These are phyloP conservation scores for Alsophila aescularia DNA, from an alignment of 2,888 invertebrate genomes.

Conservation along the genomic window DNA sequence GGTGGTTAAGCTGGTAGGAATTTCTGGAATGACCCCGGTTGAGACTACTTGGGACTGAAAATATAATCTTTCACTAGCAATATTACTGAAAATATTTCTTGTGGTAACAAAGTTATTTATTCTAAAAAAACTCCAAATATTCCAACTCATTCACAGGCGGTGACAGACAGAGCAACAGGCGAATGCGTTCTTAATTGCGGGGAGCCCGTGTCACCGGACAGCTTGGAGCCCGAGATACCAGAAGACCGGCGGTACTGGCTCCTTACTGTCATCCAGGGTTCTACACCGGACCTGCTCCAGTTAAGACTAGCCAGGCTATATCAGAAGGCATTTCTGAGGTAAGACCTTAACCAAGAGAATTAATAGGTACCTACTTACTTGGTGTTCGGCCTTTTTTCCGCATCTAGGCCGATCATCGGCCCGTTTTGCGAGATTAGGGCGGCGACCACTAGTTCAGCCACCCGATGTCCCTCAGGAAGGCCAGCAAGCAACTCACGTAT, in stretches of 20 bases:
- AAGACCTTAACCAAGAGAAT: slow-evolving; percentile 34
- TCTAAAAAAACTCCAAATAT: background rate
- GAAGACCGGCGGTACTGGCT: slow-evolving; percentile 92
- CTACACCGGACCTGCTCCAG: slow-evolving; percentile 87
- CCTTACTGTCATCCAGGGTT: slow-evolving; percentile 88
- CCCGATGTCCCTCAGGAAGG: too few species aligned
- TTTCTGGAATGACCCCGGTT: too few species aligned
- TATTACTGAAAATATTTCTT: too few species aligned
- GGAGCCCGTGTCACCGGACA: slow-evolving; percentile 70
- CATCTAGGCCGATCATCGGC: too few species aligned
- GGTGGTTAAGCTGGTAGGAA: too few species aligned
- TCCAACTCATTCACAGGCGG: slow-evolving; percentile 57
- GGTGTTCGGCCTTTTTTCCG: too few species aligned
- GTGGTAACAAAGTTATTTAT: too few species aligned
- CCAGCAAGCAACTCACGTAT: too few species aligned
- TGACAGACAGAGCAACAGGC: slow-evolving; percentile 76
- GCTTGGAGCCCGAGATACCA: slow-evolving; percentile 81
- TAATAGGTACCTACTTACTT: background rate
- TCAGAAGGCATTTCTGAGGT: slow-evolving; percentile 92
- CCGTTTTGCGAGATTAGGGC: too few species aligned
- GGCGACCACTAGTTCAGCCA: too few species aligned
- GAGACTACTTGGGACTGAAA: too few species aligned
- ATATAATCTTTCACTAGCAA: too few species aligned
- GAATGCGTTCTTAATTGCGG: slow-evolving; percentile 83
- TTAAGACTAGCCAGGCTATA: slow-evolving; percentile 90